Conservation (phyloP, 2,113 vertebrate genomes). For the Lontra canadensis region DNA sequence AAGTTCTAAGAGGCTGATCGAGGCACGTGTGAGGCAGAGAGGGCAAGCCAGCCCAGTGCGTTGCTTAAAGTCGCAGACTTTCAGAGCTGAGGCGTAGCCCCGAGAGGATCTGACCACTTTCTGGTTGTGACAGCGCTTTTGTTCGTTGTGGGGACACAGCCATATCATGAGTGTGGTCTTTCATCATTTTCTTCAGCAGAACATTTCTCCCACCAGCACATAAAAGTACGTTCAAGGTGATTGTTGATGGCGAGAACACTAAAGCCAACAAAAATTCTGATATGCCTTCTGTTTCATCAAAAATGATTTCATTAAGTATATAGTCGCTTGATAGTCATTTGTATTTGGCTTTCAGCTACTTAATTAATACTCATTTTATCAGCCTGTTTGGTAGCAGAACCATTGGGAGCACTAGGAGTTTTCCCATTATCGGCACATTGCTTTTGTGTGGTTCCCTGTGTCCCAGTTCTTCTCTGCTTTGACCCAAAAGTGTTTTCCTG, state of each 20-base stretch:
- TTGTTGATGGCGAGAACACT: neutral
- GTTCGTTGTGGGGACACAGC: accelerated
- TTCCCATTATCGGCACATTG: neutral
- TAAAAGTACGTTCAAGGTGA: neutral
- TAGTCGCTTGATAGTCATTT: neutral
- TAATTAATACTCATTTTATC: neutral
- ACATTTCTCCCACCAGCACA: neutral
- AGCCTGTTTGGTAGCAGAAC: neutral
- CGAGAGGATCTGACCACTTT: neutral
- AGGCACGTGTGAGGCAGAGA: neutral
- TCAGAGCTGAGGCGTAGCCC: neutral
- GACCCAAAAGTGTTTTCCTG: neutral
- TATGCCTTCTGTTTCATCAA: neutral
- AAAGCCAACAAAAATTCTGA: neutral
- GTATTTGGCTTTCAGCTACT: neutral
- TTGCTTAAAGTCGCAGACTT: neutral
- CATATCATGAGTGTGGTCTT: neutral
- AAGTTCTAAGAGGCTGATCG: neutral
- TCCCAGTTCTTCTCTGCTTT: neutral
- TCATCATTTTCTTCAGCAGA: neutral
- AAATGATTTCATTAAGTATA: neutral
- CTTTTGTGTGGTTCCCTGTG: neutral
- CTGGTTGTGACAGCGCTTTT: accelerated
- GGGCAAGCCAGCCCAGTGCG: neutral
- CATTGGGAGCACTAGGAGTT: neutral